phyloP scores from a whole-genome alignment of 2,888 invertebrate species.

The Strigamia crassipes region DNA sequence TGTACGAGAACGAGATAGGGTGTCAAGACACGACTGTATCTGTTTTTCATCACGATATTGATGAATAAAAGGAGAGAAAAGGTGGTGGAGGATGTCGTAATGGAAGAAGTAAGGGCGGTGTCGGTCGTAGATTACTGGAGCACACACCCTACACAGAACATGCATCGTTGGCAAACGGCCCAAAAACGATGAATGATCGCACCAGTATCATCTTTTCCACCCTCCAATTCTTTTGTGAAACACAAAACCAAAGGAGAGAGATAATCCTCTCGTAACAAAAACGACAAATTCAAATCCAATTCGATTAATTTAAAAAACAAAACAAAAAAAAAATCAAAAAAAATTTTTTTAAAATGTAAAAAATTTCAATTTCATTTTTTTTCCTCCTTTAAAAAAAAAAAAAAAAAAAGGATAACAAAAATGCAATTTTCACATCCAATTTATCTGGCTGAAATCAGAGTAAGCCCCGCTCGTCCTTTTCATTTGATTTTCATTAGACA shows the following conservation, averaged over 20 bases:
- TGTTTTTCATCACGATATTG: not conserved
- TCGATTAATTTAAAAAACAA: slow-evolving; percentile 4
- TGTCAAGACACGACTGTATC: not conserved
- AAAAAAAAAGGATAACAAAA: not conserved
- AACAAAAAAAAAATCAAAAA: not conserved
- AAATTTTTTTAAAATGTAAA: no score
- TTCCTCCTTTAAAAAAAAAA: not conserved
- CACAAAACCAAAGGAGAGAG: not conserved
- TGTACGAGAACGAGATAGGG: not conserved
- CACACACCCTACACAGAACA: slow-evolving; percentile 15
- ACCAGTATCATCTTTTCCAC: slow-evolving; percentile 1
- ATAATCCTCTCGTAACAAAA: not conserved
- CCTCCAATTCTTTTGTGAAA: not conserved
- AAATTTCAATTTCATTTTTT: not conserved
- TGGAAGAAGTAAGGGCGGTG: slow-evolving; percentile 18
- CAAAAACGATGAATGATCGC: slow-evolving; percentile 24
- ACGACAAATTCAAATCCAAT: slow-evolving; percentile 24
- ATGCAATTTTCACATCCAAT: not conserved
- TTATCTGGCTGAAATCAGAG: not conserved
- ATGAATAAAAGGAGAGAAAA: not conserved
- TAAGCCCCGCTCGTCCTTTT: not conserved
- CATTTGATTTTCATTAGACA: slow-evolving; percentile 36
- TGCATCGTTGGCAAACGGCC: slow-evolving; percentile 25
- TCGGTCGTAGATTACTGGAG: slow-evolving; percentile 4
- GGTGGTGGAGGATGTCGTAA: not conserved